These are phyloP conservation scores for Rhizomys pruinosus DNA, from an alignment of 2,113 vertebrate species.

Conservation along the genomic window DNA sequence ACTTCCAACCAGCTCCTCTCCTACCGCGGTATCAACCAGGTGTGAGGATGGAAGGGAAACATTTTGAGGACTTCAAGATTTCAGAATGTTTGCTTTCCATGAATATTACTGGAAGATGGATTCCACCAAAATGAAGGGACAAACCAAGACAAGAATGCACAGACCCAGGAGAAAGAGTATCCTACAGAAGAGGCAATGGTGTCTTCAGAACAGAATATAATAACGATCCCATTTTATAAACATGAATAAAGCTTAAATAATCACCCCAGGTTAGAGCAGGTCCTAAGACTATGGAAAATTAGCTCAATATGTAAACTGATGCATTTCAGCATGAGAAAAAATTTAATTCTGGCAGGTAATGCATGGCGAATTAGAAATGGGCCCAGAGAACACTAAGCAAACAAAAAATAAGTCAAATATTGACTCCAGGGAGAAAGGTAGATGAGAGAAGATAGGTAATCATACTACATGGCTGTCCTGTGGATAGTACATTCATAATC, in stretches of 20 bases:
- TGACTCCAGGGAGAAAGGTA: neutral
- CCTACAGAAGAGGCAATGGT: neutral
- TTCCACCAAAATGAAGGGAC: neutral
- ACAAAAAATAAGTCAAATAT: neutral
- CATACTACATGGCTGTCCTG: accelerated
- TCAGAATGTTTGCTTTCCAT: neutral
- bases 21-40: neutral
- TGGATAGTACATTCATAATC: neutral
- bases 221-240: neutral
- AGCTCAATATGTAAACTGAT: neutral
- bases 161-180: neutral
- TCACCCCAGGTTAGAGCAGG: neutral
- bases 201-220: neutral
- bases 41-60: neutral
- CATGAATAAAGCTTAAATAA: neutral
- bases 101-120: neutral
- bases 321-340: neutral
- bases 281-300: neutral
- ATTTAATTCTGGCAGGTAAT: conserved; percentile 1
- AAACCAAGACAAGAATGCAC: neutral
- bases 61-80: neutral
- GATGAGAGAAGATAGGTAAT: neutral
- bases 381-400: neutral
- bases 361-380: neutral
- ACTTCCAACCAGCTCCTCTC: neutral